Evolutionary conservation across 2,888 invertebrate genomes (phyloP).

Genomic region (Drosophila phalerata): DNA sequence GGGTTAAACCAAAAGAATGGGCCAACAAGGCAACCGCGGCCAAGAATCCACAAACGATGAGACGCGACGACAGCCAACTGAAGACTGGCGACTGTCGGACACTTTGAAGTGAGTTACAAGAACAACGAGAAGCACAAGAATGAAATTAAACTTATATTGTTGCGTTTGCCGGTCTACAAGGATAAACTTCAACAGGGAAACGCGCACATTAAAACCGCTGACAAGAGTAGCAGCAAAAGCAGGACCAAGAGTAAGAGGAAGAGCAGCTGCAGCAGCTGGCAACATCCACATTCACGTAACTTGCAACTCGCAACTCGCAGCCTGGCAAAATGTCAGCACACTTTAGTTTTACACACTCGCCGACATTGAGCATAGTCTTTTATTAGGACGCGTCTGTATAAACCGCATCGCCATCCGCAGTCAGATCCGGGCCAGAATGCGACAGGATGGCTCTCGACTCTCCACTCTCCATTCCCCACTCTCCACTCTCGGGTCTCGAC

Average conservation of each 20-base stretch:
- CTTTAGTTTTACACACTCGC: constrained; percentile 76
- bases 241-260: constrained; percentile 5
- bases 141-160: constrained; percentile 80
- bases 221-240: constrained; percentile 51
- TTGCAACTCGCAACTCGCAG: constrained; percentile 1
- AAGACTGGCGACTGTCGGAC: constrained; percentile 35
- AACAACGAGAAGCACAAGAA: constrained; percentile 32
- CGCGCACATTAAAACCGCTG: constrained; percentile 72
- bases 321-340: constrained; percentile 71
- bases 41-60: constrained; percentile 49
- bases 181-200: constrained; percentile 66
- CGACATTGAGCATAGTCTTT: constrained; percentile 77
- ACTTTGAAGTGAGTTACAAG: constrained; percentile 58
- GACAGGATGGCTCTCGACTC: neutral
- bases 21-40: constrained; percentile 50
- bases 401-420: constrained; percentile 43
- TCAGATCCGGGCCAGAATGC: constrained; percentile 27
- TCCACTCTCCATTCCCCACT: too few relatives aligned
- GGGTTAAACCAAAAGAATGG: constrained; percentile 53
- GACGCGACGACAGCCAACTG: constrained; percentile 17
- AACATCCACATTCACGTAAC: constrained; percentile 14
- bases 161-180: constrained; percentile 64
- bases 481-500: too few relatives aligned
- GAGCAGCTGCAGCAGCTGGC: constrained; percentile 44
- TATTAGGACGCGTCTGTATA: constrained; percentile 57